Percentiles rank a stretch among this genome's conserved stretches.
Evolutionary conservation across 2,113 vertebrate genomes (phyloP).

Genomic region (Piaya cayana): DNA sequence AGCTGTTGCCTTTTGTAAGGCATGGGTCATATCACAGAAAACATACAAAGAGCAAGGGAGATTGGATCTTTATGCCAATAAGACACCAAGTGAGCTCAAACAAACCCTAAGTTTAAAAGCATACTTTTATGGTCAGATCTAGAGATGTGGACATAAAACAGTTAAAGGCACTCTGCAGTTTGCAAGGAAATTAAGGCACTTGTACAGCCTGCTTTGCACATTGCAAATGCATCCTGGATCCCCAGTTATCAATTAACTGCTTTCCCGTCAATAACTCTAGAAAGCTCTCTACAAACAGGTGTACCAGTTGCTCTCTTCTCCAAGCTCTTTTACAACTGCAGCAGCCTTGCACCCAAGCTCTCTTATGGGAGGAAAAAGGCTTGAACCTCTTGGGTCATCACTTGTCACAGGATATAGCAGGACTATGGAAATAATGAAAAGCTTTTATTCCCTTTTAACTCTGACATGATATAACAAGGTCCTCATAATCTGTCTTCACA

Average conservation of each 20-base stretch:
- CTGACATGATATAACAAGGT: not conserved
- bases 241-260: not conserved
- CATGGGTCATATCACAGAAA: not conserved
- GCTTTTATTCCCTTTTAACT: not conserved
- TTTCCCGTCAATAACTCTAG: not conserved
- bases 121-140: not conserved
- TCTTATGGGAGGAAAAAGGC: not conserved
- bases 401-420: not conserved
- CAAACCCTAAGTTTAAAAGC: not conserved
- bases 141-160: not conserved
- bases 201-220: not conserved
- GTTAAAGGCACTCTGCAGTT: not conserved
- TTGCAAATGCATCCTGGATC: not conserved
- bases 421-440: not conserved
- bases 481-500: not conserved
- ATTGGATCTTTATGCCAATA: fast-evolving
- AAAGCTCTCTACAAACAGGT: not conserved
- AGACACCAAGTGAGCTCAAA: not conserved
- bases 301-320: not conserved
- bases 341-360: not conserved
- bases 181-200: not conserved
- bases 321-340: not conserved
- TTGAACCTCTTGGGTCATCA: not conserved
- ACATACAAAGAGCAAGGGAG: not conserved
- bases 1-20: not conserved